A percentile compares a stretch with the other conserved stretches of the same genome.
Conservation (phyloP, 2,888 invertebrate genomes). For the Polymixis lichenea region DNA sequence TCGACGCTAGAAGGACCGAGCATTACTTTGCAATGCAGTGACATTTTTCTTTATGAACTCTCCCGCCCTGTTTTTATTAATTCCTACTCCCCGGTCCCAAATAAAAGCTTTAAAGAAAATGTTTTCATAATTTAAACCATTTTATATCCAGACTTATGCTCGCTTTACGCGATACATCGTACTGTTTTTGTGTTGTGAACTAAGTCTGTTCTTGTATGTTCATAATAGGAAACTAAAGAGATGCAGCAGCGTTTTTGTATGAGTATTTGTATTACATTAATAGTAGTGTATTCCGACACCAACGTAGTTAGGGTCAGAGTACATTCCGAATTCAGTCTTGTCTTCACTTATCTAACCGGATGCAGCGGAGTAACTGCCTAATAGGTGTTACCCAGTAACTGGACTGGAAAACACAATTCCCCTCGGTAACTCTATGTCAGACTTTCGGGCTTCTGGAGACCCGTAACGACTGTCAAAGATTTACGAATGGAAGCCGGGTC, state of each 20-base stretch:
- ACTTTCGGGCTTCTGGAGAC: not conserved
- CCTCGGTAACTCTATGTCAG: not conserved
- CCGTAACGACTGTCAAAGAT: not conserved
- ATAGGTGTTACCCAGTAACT: not conserved
- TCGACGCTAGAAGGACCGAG: slow-evolving; percentile 75
- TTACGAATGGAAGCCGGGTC: not conserved
- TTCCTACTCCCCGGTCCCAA: slow-evolving; percentile 77
- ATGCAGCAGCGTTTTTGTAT: not conserved
- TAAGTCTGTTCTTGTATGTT: slow-evolving; percentile 6
- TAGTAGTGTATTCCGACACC: too few relatives aligned
- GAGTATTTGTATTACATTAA: not conserved
- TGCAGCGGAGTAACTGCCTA: too few relatives aligned
- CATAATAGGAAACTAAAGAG: not conserved
- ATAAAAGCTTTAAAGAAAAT: slow-evolving; percentile 79
- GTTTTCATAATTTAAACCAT: slow-evolving; percentile 70
- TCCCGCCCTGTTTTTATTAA: slow-evolving; percentile 84
- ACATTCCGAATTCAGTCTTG: too few relatives aligned
- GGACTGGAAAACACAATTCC: not conserved
- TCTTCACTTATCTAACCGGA: too few relatives aligned
- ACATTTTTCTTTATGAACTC: slow-evolving; percentile 87
- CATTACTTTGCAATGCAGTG: slow-evolving; percentile 84
- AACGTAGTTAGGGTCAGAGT: too few relatives aligned
- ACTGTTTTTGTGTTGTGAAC: slow-evolving; percentile 18
- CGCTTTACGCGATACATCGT: slow-evolving; percentile 18
- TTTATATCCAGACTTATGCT: slow-evolving; percentile 49